Evolutionary conservation across 35 echinoderm and acorn worm species (phyloP).

Genomic region (Ptychodera flava): DNA sequence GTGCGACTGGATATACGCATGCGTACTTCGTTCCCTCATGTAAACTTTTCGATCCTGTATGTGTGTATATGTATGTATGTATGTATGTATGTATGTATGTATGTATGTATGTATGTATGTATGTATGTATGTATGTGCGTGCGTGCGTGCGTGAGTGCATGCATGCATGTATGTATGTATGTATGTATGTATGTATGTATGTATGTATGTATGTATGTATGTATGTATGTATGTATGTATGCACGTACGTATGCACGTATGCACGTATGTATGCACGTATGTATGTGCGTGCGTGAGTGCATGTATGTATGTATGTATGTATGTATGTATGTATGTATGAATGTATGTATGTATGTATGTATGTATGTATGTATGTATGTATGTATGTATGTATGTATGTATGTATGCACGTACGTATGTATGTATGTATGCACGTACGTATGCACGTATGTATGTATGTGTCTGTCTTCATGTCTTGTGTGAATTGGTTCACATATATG

Average conservation of each 20-base stretch:
- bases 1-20: too few species aligned
- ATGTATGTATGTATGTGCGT: neutral
- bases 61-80: neutral
- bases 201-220: slow-evolving; percentile 2
- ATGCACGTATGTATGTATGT: too few species aligned
- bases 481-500: too few species aligned
- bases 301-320: neutral
- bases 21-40: too few species aligned
- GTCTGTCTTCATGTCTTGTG: too few species aligned
- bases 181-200: neutral
- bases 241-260: neutral
- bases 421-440: too few species aligned
- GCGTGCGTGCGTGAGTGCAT: neutral
- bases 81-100: neutral
- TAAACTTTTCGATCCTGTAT: too few species aligned
- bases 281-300: neutral
- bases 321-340: neutral
- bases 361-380: neutral
- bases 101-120: neutral
- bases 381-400: neutral
- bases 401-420: neutral
- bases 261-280: neutral
- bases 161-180: neutral
- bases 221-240: slow-evolving; percentile 2
- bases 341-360: slow-evolving; percentile 2